phyloP scores from a whole-genome alignment of 2,888 invertebrate genomes.

The Drosophila neotestacea region DNA sequence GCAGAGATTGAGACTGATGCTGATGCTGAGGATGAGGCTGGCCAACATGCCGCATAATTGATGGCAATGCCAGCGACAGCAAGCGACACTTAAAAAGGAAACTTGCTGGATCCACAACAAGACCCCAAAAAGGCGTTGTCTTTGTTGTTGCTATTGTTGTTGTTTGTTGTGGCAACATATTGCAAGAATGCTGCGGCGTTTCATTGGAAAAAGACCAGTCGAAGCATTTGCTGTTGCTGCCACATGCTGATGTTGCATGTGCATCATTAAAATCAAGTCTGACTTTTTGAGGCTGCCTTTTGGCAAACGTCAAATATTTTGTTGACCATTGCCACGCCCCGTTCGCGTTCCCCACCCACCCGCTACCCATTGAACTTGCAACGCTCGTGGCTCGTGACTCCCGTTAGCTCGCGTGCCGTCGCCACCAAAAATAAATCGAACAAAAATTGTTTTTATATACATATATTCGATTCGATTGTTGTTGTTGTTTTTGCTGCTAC shows the following conservation, averaged over 20 bases:
- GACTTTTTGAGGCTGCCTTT: slow-evolving; percentile 46
- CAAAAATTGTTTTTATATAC: slow-evolving; percentile 35
- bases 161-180: slow-evolving; percentile 55
- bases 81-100: slow-evolving; percentile 74
- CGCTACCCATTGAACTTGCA: background rate
- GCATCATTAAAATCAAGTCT: slow-evolving; percentile 78
- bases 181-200: slow-evolving; percentile 69
- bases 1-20: slow-evolving; percentile 23
- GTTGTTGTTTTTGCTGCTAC: slow-evolving; percentile 26
- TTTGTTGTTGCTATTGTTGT: slow-evolving; percentile 33
- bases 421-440: slow-evolving; percentile 61
- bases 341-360: background rate
- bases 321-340: slow-evolving; percentile 6
- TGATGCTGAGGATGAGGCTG: slow-evolving; percentile 41
- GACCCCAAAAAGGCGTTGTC: slow-evolving; percentile 79
- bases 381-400: slow-evolving; percentile 27
- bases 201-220: slow-evolving; percentile 70
- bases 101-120: slow-evolving; percentile 71
- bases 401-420: slow-evolving; percentile 78
- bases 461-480: slow-evolving; percentile 14
- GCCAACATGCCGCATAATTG: slow-evolving; percentile 78
- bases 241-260: slow-evolving; percentile 50
- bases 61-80: slow-evolving; percentile 69
- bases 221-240: slow-evolving; percentile 33
- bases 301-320: slow-evolving; percentile 52